Evolutionary conservation across 2,113 vertebrate genomes (phyloP).

Genomic region (Megaceryle maxima): DNA sequence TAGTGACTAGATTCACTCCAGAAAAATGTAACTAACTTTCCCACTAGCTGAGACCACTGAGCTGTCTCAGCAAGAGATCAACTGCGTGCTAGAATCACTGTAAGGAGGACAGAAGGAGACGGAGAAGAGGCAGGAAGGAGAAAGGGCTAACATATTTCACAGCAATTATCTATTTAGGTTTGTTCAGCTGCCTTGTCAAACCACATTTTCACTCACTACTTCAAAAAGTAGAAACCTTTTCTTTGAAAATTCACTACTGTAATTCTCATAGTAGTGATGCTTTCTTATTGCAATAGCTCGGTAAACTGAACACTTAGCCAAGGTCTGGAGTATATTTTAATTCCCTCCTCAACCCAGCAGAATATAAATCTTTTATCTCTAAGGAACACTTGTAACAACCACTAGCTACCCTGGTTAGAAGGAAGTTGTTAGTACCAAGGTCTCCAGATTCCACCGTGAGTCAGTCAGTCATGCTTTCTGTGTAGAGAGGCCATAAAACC

Average conservation of each 20-base stretch:
- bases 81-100: neutral
- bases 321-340: neutral
- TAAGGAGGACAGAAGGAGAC: neutral
- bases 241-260: neutral
- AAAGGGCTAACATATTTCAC: neutral
- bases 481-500: neutral
- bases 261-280: neutral
- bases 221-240: neutral
- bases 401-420: neutral
- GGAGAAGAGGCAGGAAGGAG: neutral
- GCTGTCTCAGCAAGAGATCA: neutral
- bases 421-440: neutral
- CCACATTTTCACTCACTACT: neutral
- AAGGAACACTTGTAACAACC: neutral
- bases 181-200: neutral
- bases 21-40: neutral
- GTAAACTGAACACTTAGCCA: neutral
- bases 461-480: neutral
- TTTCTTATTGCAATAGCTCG: neutral
- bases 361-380: neutral
- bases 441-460: neutral
- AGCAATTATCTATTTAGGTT: neutral
- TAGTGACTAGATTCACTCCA: neutral
- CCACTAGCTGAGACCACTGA: neutral
- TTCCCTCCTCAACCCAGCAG: neutral